Percentiles rank a stretch among this genome's conserved stretches.
These are phyloP conservation scores for Bubo scandiacus DNA, from an alignment of 2,113 vertebrate species.

Conservation along the genomic window DNA sequence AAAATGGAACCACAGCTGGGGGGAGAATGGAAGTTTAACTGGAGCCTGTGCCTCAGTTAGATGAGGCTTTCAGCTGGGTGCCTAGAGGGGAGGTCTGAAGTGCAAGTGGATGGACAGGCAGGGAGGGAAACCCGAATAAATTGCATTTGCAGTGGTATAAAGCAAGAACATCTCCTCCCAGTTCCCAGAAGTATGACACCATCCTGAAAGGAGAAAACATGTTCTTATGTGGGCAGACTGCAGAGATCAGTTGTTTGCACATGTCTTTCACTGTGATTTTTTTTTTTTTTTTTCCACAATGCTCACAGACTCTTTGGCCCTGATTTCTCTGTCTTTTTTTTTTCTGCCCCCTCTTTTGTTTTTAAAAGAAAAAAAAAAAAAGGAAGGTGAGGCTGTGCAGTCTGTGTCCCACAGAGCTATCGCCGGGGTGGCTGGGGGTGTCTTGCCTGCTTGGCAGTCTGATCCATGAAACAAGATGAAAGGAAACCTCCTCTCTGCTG, in stretches of 20 bases:
- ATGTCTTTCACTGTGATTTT: not conserved
- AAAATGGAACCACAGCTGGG: not conserved
- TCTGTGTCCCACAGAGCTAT: not conserved
- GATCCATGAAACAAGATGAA: slow-evolving; percentile 15
- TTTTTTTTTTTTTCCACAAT: not conserved
- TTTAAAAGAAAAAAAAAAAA: not conserved
- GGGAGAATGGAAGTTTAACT: not conserved
- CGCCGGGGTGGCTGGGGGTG: not conserved
- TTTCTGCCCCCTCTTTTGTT: too few relatives aligned
- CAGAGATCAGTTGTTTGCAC: slow-evolving; percentile 44
- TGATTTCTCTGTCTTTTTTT: not conserved
- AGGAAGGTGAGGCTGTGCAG: not conserved
- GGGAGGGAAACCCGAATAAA: not conserved
- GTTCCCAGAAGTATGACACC: slow-evolving; percentile 63
- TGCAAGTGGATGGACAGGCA: not conserved
- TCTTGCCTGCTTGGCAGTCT: not conserved
- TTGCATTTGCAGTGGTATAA: not conserved
- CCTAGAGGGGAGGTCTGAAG: not conserved
- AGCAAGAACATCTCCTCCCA: slow-evolving; percentile 59
- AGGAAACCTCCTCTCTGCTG: not conserved
- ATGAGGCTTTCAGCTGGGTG: not conserved
- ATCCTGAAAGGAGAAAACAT: slow-evolving; percentile 49
- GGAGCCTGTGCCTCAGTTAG: not conserved
- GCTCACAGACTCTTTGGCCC: not conserved
- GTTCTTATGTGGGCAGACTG: slow-evolving; percentile 46